Evolutionary conservation across 2,113 vertebrate genomes (phyloP).

Genomic region (Semnornis frantzii): DNA sequence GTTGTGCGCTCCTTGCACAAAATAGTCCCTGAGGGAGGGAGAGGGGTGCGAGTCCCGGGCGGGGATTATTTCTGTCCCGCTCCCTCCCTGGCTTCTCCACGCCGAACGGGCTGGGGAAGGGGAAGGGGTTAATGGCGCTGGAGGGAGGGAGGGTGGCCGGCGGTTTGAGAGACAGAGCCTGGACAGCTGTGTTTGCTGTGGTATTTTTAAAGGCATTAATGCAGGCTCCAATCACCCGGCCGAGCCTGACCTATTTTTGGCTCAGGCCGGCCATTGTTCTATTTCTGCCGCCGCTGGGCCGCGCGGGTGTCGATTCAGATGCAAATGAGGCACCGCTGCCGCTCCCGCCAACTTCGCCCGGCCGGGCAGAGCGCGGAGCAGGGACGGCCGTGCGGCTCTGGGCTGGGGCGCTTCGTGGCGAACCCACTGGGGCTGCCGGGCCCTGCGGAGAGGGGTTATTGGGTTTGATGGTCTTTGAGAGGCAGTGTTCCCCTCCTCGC

Average conservation of each 20-base stretch:
- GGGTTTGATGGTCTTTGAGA: slow-evolving; percentile 35
- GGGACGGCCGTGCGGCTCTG: slow-evolving; percentile 14
- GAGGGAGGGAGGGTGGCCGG: slow-evolving; percentile 66
- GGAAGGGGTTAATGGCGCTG: slow-evolving; percentile 72
- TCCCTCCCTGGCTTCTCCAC: background rate
- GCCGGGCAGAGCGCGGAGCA: slow-evolving; percentile 19
- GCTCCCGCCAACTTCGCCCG: slow-evolving; percentile 78
- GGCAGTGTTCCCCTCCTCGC: slow-evolving; percentile 12
- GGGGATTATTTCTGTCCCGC: background rate
- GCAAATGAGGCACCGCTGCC: slow-evolving; percentile 90
- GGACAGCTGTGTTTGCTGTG: slow-evolving; percentile 99
- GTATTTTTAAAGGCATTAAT: slow-evolving; percentile 99
- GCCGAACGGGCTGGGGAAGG: background rate
- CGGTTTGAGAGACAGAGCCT: slow-evolving; percentile 86
- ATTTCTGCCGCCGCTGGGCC: slow-evolving; percentile 98
- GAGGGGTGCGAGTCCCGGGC: background rate
- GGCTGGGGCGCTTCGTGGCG: slow-evolving; percentile 19
- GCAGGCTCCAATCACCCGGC: slow-evolving; percentile 96
- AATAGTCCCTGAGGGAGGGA: slow-evolving; percentile 41
- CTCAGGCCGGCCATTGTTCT: slow-evolving; percentile 99
- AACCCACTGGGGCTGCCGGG: slow-evolving; percentile 16
- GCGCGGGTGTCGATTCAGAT: slow-evolving; percentile 98
- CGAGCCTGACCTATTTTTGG: slow-evolving; percentile 99
- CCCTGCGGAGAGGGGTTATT: slow-evolving; percentile 47
- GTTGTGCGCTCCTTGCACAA: slow-evolving; percentile 56